A percentile compares a stretch with the other conserved stretches of the same genome.
These are phyloP conservation scores for Chrosomus eos DNA, from an alignment of 2,797 vertebrate genomes.

Conservation along the genomic window DNA sequence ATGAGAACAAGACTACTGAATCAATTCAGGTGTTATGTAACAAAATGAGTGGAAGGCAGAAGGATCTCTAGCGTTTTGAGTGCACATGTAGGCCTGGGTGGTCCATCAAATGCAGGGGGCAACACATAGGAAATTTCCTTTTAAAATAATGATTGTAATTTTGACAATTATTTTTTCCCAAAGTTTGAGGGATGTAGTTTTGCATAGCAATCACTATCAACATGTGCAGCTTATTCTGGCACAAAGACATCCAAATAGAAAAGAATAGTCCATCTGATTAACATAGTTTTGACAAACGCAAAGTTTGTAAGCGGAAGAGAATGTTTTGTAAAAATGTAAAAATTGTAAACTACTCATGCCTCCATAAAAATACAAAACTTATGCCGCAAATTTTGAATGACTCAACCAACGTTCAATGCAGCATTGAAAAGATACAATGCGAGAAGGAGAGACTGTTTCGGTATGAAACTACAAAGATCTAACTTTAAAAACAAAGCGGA, in stretches of 20 bases:
- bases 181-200: background rate
- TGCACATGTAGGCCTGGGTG: background rate
- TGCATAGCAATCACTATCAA: background rate
- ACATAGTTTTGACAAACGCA: background rate
- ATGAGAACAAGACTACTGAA: conserved; percentile 14
- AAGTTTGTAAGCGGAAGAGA: background rate
- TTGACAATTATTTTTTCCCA: background rate
- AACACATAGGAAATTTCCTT: background rate
- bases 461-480: background rate
- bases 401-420: background rate
- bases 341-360: background rate
- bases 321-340: background rate
- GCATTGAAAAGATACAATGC: background rate
- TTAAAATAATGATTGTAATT: background rate
- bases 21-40: conserved; percentile 10
- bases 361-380: background rate
- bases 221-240: background rate
- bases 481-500: background rate
- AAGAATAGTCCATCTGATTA: background rate
- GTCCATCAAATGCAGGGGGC: background rate
- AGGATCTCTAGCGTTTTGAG: background rate
- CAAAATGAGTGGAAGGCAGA: background rate
- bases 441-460: background rate
- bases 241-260: background rate
- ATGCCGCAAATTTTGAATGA: background rate